These are phyloP conservation scores for Oenanthe melanoleuca DNA, from an alignment of 2,113 vertebrate species.

Conservation along the genomic window DNA sequence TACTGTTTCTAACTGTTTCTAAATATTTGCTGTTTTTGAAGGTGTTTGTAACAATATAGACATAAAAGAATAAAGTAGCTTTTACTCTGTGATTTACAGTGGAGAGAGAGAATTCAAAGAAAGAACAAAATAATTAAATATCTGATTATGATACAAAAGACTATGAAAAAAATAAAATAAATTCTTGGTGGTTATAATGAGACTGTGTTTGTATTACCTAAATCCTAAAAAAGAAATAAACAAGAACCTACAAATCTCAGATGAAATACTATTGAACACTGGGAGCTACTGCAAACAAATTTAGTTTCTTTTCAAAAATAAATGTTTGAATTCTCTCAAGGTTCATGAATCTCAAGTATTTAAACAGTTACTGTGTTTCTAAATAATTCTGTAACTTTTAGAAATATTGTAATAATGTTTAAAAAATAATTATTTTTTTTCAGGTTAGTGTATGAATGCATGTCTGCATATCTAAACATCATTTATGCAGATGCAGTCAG, in stretches of 20 bases:
- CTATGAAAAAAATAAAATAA: background rate
- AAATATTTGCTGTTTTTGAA: background rate
- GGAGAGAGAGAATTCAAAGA: background rate
- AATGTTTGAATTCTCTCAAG: background rate
- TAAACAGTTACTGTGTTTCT: background rate
- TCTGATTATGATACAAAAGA: background rate
- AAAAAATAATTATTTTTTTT: background rate
- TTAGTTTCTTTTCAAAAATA: background rate
- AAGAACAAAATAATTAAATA: background rate
- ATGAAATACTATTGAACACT: background rate
- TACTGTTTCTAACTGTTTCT: background rate
- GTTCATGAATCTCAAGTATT: background rate
- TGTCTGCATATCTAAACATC: fast-evolving
- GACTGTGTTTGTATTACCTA: background rate
- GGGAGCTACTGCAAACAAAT: background rate
- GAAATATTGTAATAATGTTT: background rate
- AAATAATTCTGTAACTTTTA: background rate
- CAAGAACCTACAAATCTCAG: background rate
- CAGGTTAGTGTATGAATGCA: background rate
- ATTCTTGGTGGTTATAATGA: background rate
- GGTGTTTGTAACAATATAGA: background rate
- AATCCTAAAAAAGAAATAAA: background rate
- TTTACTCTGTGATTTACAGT: background rate
- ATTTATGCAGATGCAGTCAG: background rate
- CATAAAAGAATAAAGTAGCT: background rate